Evolutionary conservation across 2,797 vertebrate species (phyloP).

Genomic region (Protonibea diacanthus): DNA sequence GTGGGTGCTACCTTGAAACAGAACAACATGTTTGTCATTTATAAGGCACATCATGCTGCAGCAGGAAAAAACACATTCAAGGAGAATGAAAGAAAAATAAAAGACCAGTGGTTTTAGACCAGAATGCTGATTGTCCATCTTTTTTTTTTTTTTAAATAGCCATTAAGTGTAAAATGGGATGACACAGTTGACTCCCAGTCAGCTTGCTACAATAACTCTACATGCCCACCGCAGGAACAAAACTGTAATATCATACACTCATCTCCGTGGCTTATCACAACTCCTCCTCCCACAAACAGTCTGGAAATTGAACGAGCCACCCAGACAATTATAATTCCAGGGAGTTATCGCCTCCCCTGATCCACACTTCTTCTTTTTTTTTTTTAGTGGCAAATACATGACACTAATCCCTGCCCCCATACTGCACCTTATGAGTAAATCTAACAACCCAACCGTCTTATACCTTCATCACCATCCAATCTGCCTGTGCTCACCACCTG

Average conservation of each 20-base stretch:
- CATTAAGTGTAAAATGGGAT: background rate
- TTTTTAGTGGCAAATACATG: slow-evolving; percentile 28
- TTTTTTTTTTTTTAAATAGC: background rate
- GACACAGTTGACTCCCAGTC: background rate
- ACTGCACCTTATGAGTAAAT: slow-evolving; percentile 44
- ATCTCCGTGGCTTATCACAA: slow-evolving; percentile 31
- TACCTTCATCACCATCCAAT: slow-evolving; percentile 59
- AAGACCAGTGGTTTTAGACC: background rate
- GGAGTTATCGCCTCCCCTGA: slow-evolving; percentile 20
- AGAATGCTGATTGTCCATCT: background rate
- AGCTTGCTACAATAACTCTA: slow-evolving; percentile 18
- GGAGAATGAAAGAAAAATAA: background rate
- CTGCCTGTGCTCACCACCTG: slow-evolving; percentile 42
- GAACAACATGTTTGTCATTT: background rate
- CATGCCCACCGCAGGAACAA: slow-evolving; percentile 15
- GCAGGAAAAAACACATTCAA: background rate
- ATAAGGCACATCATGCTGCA: background rate
- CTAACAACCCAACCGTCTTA: slow-evolving; percentile 30
- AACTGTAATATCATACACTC: slow-evolving; percentile 52
- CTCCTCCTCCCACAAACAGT: slow-evolving; percentile 41
- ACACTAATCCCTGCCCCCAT: slow-evolving; percentile 55
- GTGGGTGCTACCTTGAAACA: background rate
- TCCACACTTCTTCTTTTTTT: slow-evolving; percentile 7
- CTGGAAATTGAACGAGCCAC: slow-evolving; percentile 20
- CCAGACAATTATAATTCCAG: slow-evolving; percentile 34